Percentiles rank a stretch among this genome's conserved stretches.
Conservation (phyloP, 2,797 vertebrate genomes). For the Channa striata region DNA sequence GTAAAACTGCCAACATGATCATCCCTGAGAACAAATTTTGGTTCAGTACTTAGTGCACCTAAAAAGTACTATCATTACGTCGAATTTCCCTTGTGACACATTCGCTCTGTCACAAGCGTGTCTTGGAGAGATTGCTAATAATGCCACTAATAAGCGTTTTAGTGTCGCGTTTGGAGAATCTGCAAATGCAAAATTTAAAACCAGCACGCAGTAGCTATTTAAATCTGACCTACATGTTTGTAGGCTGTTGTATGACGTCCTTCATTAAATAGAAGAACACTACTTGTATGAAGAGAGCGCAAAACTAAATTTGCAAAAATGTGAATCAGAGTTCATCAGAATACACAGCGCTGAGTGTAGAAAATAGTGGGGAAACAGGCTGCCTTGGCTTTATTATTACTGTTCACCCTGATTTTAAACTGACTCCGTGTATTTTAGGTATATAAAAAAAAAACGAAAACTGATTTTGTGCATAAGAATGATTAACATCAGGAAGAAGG, state of each 20-base stretch:
- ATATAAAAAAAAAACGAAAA: conserved; percentile 57
- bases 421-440: conserved; percentile 55
- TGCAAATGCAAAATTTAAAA: conserved; percentile 19
- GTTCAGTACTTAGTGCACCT: conserved; percentile 80
- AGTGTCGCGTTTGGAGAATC: conserved; percentile 14
- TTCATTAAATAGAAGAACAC: conserved; percentile 26
- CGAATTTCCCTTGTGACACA: conserved; percentile 43
- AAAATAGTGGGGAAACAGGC: conserved; percentile 64
- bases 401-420: conserved; percentile 77
- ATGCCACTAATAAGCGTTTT: conserved; percentile 39
- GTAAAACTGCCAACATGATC: conserved; percentile 64
- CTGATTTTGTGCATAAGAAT: conserved; percentile 77
- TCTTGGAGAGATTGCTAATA: conserved; percentile 39
- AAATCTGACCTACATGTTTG: conserved; percentile 3
- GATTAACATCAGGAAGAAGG: conserved; percentile 54
- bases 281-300: conserved; percentile 17
- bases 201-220: conserved; percentile 1
- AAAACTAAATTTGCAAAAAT: conserved; percentile 39
- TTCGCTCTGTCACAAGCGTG: conserved; percentile 28
- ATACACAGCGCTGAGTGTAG: conserved; percentile 59
- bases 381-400: conserved; percentile 72
- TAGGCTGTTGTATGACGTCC: conserved; percentile 6
- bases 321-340: conserved; percentile 51
- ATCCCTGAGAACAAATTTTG: conserved; percentile 87
- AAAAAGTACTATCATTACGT: conserved; percentile 57